phyloP scores from a whole-genome alignment of 2,797 vertebrate species.

The Halcyon chelicuti region DNA sequence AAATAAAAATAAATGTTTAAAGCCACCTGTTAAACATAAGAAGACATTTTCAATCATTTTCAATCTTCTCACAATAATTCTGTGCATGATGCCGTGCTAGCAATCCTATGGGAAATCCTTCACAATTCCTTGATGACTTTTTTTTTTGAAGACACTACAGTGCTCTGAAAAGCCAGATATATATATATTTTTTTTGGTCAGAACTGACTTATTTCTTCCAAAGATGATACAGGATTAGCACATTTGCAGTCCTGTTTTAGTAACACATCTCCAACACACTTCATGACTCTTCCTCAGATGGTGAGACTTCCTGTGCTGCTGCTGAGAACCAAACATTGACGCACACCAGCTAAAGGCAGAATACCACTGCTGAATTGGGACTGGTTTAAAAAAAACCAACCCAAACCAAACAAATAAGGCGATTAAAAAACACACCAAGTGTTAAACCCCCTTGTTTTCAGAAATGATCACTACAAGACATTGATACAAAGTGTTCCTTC shows the following conservation, averaged over 20 bases:
- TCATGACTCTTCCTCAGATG: background rate
- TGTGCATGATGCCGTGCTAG: background rate
- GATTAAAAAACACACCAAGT: accelerated
- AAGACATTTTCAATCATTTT: conserved; percentile 11
- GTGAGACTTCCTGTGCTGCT: conserved; percentile 18
- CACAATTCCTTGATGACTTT: background rate
- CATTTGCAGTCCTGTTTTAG: conserved; percentile 18
- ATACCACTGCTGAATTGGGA: background rate
- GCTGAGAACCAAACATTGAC: background rate
- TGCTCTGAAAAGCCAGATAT: background rate
- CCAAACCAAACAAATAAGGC: background rate
- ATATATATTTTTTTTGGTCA: background rate
- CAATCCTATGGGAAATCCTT: background rate
- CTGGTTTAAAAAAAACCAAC: accelerated
- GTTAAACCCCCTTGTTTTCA: background rate
- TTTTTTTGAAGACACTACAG: background rate
- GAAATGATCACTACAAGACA: background rate
- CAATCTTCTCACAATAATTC: background rate
- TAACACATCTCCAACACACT: background rate
- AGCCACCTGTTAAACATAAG: background rate
- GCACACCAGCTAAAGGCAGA: background rate
- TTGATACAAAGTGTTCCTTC: background rate
- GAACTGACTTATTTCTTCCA: background rate
- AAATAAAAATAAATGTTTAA: conserved; percentile 66
- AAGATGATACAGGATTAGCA: background rate